Base-by-base conservation (phyloP, 2,113 vertebrate species). In the Podilymbus podiceps region DNA sequence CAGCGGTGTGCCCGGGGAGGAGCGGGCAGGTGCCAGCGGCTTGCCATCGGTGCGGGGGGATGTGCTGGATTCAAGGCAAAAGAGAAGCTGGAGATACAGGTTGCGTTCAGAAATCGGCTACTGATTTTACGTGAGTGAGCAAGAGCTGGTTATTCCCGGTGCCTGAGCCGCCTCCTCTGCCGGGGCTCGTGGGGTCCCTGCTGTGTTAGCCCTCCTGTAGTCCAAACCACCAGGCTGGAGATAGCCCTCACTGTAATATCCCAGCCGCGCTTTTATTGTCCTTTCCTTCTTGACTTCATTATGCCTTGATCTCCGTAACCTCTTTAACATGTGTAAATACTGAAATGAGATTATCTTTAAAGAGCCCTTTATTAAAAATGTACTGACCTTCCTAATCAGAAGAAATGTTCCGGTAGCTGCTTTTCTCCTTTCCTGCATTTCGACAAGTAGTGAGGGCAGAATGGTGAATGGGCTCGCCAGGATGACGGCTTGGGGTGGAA, bases 311-410 rank as follows among this genome's bases (percentile, higher is more conserved):
- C 90, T 93, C 53, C 66, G 55, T 90, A 88, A 96, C 93, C 73
- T 92, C 72, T 90, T 77, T 64, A 90, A 81, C 75, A 67, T 40
- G 73, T 84, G 68, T 95, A 89, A 95, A 92, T 71, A 81, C 84
- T 47, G 68, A 89, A 92, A 89, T 66, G 59, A 81, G 63, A 89
- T 91, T 93, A 88, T 89, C 93, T 83, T 71, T 95, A 92, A 94
- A 92, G 87, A 93, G 76, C 86, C 95, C 83, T 92, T 89, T 95
- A 88, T 95, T 85, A 93, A 92, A 95, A 95, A 93, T 50, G 73
- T 63, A 55, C 82, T 56, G 88, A 68, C 94, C 2, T 11, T 60
- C 64, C 82, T 92, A 55, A 87, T 94, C 83, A 84, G 82, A 69
- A 96, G 91, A 89, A 93, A 92, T 38, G 60, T 92, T 80, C 89